Base-by-base conservation (phyloP, 2,888 invertebrate genomes). In the Sisyra nigra region DNA sequence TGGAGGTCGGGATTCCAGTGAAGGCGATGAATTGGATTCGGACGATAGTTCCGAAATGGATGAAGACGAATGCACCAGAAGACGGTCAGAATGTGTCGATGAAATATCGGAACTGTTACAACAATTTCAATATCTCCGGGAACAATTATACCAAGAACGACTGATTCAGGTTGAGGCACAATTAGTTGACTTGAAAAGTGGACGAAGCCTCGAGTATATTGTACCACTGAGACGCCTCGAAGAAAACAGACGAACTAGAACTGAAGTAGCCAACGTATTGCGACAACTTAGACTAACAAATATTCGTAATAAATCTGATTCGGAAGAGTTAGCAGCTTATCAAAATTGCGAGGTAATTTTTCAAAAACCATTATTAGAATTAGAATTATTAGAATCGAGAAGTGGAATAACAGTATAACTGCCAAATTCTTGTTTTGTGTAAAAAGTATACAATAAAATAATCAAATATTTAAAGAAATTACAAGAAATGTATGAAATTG, bases 31-130 rank as follows among this genome's bases (percentile, higher is more conserved):
- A 53, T 82, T 83, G 54, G 84, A 84, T 52, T 82, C 84, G 11
- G 84, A 84, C 64, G 84, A 84, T 59, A 83, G 83, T 46, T 80
- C 80, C 44, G 93, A 93, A 65, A 81, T 93, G 81, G 92, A 93
- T 60, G 91, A 88, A 58, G 82, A 77, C 50, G 92, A 91, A 64
- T 91, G 89, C 53, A 91, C 92, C 57, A 72, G 78, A 45, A 68
- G 88, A 42, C 69, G 88, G 49, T 78, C 73, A 50, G 87, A 89
- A 57, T 85, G 86, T 54, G 70, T 89, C 51, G 84, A 88, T 54
- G 88, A 88, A 58, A 68, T 93, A 59, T 79, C 80, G 8, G 87
- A 92, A 58, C 61, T 94, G 47, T 94, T 94, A 63, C 74, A 80
- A 40, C 92, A 94, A 60, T 96, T 94, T 61, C 69, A 74, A 8